phyloP scores from a whole-genome alignment of 2,113 vertebrate genomes.

The Apodemus speciosus region DNA sequence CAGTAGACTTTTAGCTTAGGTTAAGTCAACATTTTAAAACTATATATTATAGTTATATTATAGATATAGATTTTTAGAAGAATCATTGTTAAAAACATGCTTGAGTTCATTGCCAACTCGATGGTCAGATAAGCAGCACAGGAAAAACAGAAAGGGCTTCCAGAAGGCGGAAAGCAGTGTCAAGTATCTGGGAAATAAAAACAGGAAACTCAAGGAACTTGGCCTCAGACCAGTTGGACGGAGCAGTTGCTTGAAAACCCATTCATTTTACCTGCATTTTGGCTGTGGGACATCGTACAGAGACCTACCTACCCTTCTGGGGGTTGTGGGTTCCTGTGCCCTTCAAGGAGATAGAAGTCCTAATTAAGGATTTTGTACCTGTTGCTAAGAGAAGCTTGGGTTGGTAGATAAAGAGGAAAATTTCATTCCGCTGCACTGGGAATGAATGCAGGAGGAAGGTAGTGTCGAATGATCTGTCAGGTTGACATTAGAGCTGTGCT shows the following conservation, averaged over 20 bases:
- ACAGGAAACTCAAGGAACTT: conserved; percentile 78
- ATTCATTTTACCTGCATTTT: conserved; percentile 49
- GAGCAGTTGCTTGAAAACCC: conserved; percentile 40
- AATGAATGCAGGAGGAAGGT: background rate
- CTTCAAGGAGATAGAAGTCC: background rate
- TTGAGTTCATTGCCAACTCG: conserved; percentile 63
- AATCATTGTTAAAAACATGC: conserved; percentile 7
- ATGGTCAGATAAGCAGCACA: conserved; percentile 51
- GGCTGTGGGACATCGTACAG: conserved; percentile 56
- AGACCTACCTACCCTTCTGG: conserved; percentile 39
- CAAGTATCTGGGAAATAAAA: conserved; percentile 79
- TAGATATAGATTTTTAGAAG: background rate
- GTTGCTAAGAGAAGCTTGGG: background rate
- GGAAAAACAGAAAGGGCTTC: conserved; percentile 43
- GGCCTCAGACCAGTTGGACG: conserved; percentile 70
- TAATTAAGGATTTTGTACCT: background rate
- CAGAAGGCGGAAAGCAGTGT: conserved; percentile 69
- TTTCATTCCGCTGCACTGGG: background rate
- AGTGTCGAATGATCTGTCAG: background rate
- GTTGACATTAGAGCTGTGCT: background rate
- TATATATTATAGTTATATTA: background rate
- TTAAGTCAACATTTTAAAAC: conserved; percentile 4
- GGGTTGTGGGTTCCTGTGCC: conserved; percentile 52
- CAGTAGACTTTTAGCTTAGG: background rate
- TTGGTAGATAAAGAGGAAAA: background rate